phyloP scores from a whole-genome alignment of 2,113 vertebrate genomes.

The Terrapene triunguis region DNA sequence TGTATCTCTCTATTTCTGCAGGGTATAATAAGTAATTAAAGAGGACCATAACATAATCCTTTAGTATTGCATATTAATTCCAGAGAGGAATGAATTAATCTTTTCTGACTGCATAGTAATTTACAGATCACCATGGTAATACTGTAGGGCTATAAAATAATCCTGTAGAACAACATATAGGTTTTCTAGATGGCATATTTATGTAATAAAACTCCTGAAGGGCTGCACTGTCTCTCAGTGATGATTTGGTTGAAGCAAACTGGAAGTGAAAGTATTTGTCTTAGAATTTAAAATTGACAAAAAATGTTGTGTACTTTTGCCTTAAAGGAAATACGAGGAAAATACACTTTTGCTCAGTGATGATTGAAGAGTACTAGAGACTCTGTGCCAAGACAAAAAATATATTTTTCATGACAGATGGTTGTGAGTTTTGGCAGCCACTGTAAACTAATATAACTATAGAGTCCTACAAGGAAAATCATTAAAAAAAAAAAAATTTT shows the following conservation, averaged over 20 bases:
- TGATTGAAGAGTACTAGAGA: not conserved
- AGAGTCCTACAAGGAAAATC: not conserved
- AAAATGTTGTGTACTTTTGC: not conserved
- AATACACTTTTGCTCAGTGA: constrained; percentile 14
- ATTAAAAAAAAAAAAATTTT: not conserved
- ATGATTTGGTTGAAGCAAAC: constrained; percentile 17
- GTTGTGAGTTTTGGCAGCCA: not conserved
- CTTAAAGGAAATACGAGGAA: constrained; percentile 1
- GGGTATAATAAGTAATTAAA: constrained; percentile 57
- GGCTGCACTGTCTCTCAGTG: not conserved
- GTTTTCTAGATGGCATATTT: constrained; percentile 21
- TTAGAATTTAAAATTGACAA: constrained; percentile 31
- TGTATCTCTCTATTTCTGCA: constrained; percentile 4
- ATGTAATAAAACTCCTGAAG: constrained; percentile 1
- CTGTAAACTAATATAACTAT: fast-evolving
- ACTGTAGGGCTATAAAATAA: not conserved
- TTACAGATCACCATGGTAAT: constrained; percentile 25
- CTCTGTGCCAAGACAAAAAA: constrained; percentile 18
- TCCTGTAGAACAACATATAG: constrained; percentile 15
- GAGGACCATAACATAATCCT: constrained; percentile 29
- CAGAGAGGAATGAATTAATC: constrained; percentile 22
- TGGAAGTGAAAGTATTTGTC: constrained; percentile 7
- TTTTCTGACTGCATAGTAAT: constrained; percentile 16
- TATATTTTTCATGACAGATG: not conserved
- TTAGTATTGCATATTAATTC: constrained; percentile 42